Conservation (phyloP, 2,888 invertebrate genomes). For the Tachina fera region DNA sequence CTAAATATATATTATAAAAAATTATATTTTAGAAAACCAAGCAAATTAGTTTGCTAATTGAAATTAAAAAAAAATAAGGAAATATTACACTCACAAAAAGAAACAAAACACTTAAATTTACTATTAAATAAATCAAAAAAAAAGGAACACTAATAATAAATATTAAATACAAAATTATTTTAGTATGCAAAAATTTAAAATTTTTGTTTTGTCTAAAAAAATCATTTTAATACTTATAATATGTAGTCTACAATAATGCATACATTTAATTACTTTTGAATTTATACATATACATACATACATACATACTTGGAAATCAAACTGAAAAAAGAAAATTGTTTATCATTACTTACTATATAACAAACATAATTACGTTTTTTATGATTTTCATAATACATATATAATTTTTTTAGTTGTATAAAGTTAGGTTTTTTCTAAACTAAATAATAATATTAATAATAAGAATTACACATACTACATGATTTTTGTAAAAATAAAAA, state of each 20-base stretch:
- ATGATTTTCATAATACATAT: constrained; percentile 35
- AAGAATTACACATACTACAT: constrained; percentile 53
- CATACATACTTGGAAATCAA: constrained; percentile 37
- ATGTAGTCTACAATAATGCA: constrained; percentile 51
- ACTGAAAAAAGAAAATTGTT: constrained; percentile 45
- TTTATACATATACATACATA: too few relatives aligned
- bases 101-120: constrained; percentile 52
- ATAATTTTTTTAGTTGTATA: constrained; percentile 66
- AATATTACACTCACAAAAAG: constrained; percentile 26
- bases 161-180: constrained; percentile 56
- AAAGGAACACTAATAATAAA: constrained; percentile 34
- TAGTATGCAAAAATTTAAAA: constrained; percentile 68
- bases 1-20: constrained; percentile 25
- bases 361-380: constrained; percentile 49
- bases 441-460: constrained; percentile 49
- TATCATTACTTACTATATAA: constrained; percentile 31
- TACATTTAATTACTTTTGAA: constrained; percentile 62
- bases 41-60: constrained; percentile 64
- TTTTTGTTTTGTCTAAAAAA: constrained; percentile 68
- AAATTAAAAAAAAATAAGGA: constrained; percentile 25
- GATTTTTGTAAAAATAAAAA: constrained; percentile 50
- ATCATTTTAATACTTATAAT: constrained; percentile 56
- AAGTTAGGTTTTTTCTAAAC: constrained; percentile 70
- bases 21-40: constrained; percentile 39
- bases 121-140: constrained; percentile 40